Evolutionary conservation across 53 echinoderm and acorn worm genomes (phyloP), one percentile per base, ranked within the genome.

Genomic region (Paracentrotus lividus): DNA sequence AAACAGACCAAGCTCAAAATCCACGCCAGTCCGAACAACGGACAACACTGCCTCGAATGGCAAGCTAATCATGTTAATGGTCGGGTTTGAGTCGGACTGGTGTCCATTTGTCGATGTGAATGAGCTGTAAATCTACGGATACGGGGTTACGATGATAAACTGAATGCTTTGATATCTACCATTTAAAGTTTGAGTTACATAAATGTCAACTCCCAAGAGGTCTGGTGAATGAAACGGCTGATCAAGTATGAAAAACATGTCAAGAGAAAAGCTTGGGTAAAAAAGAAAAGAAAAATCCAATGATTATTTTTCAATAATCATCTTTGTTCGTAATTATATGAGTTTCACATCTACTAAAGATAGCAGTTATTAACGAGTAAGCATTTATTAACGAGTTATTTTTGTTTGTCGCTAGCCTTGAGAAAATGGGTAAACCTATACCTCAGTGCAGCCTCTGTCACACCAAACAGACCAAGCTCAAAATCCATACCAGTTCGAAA

Each of bases 331-430:
- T n/a, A n/a, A n/a, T n/a, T n/a, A n/a, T n/a, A n/a, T n/a, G n/a
- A n/a, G n/a, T n/a, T n/a, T n/a, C n/a, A n/a, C n/a, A n/a, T n/a
- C n/a, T n/a, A n/a, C n/a, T n/a, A n/a, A n/a, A n/a, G n/a, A n/a
- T n/a, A n/a, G n/a, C n/a, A n/a, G n/a, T n/a, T n/a, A n/a, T n/a
- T n/a, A n/a, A n/a, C n/a, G n/a, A n/a, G n/a, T n/a, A n/a, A n/a
- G n/a, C n/a, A n/a, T n/a, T n/a, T n/a, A n/a, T n/a, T n/a, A n/a
- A n/a, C n/a, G n/a, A n/a, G n/a, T n/a, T n/a, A n/a, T n/a, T n/a
- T n/a, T n/a, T 81, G n/a, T 26, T 81, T 47, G 47, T 81, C 15
- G n/a, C 0, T 5, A 81, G 81, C 81, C 81, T 81, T 81, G 81
- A 81, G 26, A n/a, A 81, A 23, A 81, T 20, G 40, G 72, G 8